These are phyloP conservation scores for Pocillopora verrucosa DNA, from an alignment of 64 coral and sea anemone genomes.

Conservation along the genomic window DNA sequence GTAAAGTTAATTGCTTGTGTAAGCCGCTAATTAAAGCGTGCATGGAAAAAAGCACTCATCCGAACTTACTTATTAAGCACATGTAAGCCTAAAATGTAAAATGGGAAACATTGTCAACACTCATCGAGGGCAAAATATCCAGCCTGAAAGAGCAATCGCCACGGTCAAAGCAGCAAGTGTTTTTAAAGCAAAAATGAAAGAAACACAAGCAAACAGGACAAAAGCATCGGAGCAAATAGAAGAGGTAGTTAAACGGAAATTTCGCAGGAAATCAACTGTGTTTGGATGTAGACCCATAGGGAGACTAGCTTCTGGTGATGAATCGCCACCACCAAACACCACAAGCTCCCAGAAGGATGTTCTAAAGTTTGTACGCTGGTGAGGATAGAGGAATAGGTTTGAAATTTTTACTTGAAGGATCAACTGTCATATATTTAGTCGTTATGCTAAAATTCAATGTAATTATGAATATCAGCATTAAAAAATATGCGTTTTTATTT, in stretches of 20 bases:
- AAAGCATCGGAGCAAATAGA: conserved; percentile 7
- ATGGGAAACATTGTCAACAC: conserved; percentile 21
- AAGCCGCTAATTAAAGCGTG: neutral
- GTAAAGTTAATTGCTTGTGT: conserved; percentile 2
- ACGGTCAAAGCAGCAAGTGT: conserved; percentile 3
- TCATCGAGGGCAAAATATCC: neutral
- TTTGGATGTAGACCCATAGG: neutral
- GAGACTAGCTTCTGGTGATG: neutral
- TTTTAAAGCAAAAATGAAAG: conserved; percentile 3
- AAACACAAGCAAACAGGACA: neutral
- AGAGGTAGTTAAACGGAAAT: neutral
- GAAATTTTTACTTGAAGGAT: too few relatives aligned
- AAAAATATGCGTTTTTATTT: too few relatives aligned
- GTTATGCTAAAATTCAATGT: too few relatives aligned
- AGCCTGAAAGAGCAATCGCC: neutral
- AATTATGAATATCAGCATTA: too few relatives aligned
- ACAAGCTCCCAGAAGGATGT: neutral
- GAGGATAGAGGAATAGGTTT: neutral
- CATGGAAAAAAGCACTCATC: neutral
- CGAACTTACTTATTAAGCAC: neutral
- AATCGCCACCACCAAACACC: neutral
- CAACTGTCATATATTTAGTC: too few relatives aligned
- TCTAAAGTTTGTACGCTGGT: conserved; percentile 28
- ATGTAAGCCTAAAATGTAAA: neutral
- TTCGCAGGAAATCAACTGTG: neutral